Evolutionary conservation across 2,888 invertebrate genomes (phyloP).

Genomic region (Erebia palarica): DNA sequence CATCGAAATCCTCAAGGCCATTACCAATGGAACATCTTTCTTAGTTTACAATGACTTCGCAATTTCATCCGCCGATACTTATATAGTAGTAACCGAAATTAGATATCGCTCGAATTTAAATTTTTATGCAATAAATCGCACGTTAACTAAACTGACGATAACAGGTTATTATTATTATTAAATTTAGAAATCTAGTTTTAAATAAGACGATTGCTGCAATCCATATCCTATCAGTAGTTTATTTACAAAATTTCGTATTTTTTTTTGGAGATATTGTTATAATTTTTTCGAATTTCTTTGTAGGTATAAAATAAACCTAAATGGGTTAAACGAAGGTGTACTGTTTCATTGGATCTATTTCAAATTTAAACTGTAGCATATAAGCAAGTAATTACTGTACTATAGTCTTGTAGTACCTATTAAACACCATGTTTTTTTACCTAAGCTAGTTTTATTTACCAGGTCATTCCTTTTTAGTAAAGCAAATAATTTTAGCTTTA

Average conservation of each 20-base stretch:
- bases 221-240: background rate
- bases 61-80: slow-evolving; percentile 24
- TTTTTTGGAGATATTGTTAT: too few species aligned
- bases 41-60: slow-evolving; percentile 37
- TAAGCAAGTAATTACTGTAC: too few species aligned
- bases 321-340: too few species aligned
- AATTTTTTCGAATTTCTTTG: too few species aligned
- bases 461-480: slow-evolving; percentile 10
- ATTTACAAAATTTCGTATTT: background rate
- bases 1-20: slow-evolving; percentile 29
- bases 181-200: slow-evolving; percentile 1
- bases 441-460: background rate
- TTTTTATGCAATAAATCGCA: slow-evolving; percentile 30
- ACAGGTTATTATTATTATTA: slow-evolving; percentile 16
- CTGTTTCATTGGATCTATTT: too few species aligned
- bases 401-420: too few species aligned
- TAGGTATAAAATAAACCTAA: too few species aligned
- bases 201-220: slow-evolving; percentile 8
- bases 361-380: too few species aligned
- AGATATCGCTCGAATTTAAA: slow-evolving; percentile 29
- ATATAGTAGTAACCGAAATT: slow-evolving; percentile 24
- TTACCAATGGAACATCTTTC: slow-evolving; percentile 24
- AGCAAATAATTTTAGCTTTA: background rate
- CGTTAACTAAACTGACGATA: slow-evolving; percentile 7
- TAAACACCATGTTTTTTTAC: too few species aligned